phyloP scores from a whole-genome alignment of 92 coral and sea anemone species.

The Meandrina meandrites region DNA sequence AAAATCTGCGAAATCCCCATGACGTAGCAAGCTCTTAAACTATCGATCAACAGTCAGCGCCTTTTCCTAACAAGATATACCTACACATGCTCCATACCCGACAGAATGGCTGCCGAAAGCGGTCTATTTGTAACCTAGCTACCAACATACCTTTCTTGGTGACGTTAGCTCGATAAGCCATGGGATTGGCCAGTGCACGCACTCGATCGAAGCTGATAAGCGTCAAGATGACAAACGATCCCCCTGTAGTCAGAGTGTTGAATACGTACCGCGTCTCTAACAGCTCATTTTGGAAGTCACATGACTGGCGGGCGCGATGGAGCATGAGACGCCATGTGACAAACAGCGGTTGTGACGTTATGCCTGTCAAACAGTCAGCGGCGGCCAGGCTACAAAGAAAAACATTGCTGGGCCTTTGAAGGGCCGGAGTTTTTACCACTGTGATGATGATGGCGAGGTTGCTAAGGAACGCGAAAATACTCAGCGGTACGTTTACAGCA shows the following conservation, averaged over 20 bases:
- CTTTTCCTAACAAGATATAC: not conserved
- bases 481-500: not conserved
- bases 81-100: not conserved
- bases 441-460: conserved; percentile 31
- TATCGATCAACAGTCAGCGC: not conserved
- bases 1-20: too few relatives aligned
- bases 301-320: conserved; percentile 23
- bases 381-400: conserved; percentile 44
- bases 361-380: conserved; percentile 44
- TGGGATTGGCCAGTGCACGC: conserved; percentile 2
- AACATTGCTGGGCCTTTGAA: conserved; percentile 40
- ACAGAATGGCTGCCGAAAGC: not conserved
- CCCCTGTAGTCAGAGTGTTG: not conserved
- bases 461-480: conserved; percentile 2
- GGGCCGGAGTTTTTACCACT: conserved; percentile 16
- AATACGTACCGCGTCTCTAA: not conserved
- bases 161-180: not conserved
- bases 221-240: conserved; percentile 4
- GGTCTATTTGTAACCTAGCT: not conserved
- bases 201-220: conserved; percentile 24
- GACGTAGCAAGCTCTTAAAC: too few relatives aligned
- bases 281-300: conserved; percentile 8
- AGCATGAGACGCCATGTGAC: conserved; percentile 17
- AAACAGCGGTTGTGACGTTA: conserved; percentile 47
- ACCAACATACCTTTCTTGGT: conserved; percentile 14